A percentile compares a stretch with the other conserved stretches of the same genome.
phyloP scores from a whole-genome alignment of 2,888 invertebrate species.

The Noctuana brunneofusca region DNA sequence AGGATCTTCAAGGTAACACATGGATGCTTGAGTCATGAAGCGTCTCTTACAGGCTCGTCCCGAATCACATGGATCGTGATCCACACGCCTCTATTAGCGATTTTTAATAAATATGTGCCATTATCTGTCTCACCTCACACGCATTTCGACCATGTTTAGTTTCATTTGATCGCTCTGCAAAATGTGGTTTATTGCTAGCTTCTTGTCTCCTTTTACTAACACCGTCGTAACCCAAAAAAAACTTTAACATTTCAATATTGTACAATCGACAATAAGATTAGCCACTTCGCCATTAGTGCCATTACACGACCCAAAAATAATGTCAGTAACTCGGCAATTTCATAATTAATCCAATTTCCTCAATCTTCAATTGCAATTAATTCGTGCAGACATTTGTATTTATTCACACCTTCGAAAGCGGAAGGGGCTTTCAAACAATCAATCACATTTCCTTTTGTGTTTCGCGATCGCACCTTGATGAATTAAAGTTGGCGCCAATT shows the following conservation, averaged over 20 bases:
- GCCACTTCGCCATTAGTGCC: background rate
- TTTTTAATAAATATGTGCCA: no score
- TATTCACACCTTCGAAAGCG: constrained; percentile 26
- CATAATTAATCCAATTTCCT: constrained; percentile 21
- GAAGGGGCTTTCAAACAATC: constrained; percentile 21
- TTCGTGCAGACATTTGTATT: constrained; percentile 24
- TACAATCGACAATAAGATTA: background rate
- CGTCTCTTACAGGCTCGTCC: no score
- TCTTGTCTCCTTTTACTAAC: no score
- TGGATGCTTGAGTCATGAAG: no score
- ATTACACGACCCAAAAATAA: background rate
- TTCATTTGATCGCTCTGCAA: no score
- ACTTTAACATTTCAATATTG: background rate
- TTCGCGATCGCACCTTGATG: constrained; percentile 23
- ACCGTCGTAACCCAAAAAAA: background rate
- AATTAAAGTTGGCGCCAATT: constrained; percentile 25
- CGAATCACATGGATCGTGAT: no score
- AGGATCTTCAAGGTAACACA: no score
- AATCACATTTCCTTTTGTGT: constrained; percentile 28
- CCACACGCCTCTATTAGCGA: no score
- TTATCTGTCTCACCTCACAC: no score
- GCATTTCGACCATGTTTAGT: no score
- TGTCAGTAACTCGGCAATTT: background rate
- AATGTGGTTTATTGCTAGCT: no score
- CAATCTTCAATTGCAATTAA: constrained; percentile 18